Evolutionary conservation across 2,113 vertebrate species (phyloP).

Genomic region (Erinaceus europaeus): DNA sequence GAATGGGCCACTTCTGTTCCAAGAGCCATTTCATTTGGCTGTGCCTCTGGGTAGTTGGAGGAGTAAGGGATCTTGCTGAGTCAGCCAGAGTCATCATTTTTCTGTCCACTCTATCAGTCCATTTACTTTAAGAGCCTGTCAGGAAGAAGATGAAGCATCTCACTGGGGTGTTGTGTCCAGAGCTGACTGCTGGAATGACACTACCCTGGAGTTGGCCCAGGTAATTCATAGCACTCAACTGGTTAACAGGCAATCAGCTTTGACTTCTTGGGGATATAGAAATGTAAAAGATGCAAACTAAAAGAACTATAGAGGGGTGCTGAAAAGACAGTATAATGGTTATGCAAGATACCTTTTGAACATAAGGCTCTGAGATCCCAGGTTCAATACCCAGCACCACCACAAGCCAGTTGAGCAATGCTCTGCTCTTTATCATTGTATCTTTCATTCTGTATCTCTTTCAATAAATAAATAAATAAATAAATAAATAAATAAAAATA

Average conservation of each 20-base stretch:
- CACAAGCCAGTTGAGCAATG: too few relatives aligned
- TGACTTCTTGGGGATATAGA: neutral
- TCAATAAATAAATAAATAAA: too few relatives aligned
- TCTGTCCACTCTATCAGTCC: constrained; percentile 28
- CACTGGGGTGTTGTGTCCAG: neutral
- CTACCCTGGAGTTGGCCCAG: neutral
- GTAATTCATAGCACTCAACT: constrained; percentile 31
- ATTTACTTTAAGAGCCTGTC: constrained; percentile 56
- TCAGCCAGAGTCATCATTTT: constrained; percentile 53
- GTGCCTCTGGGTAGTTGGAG: neutral
- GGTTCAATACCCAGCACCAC: too few relatives aligned
- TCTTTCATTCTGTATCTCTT: too few relatives aligned
- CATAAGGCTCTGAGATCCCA: too few relatives aligned
- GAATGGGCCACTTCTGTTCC: constrained; percentile 60
- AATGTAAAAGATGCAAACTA: neutral
- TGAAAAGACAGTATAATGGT: too few relatives aligned
- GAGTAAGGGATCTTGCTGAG: constrained; percentile 8
- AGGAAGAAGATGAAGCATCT: constrained; percentile 36
- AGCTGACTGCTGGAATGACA: neutral
- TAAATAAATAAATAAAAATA: too few relatives aligned
- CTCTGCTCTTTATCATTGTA: too few relatives aligned
- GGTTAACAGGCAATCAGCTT: neutral
- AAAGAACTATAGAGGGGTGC: neutral
- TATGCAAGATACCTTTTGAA: too few relatives aligned
- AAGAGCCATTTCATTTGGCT: constrained; percentile 70